phyloP scores from a whole-genome alignment of 2,113 vertebrate species.

The Lophura nycthemera region DNA sequence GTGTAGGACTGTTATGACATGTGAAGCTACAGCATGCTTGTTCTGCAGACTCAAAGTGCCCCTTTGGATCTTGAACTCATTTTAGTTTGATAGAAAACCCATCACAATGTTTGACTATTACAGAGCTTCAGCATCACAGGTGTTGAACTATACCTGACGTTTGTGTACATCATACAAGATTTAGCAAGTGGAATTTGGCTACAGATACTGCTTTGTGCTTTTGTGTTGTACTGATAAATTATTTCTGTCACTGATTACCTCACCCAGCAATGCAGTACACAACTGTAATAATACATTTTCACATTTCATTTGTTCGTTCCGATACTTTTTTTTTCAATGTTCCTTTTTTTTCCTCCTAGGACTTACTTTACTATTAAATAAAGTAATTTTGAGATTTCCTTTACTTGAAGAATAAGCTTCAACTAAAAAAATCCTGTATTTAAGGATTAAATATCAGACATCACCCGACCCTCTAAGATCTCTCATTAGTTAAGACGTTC shows the following conservation, averaged over 20 bases:
- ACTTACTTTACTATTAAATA: neutral
- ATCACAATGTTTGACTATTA: slow-evolving; percentile 38
- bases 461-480: neutral
- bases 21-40: neutral
- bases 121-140: neutral
- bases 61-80: slow-evolving; percentile 18
- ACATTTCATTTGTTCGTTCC: neutral
- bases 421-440: neutral
- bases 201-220: neutral
- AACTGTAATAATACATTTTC: neutral
- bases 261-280: neutral
- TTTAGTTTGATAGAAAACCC: slow-evolving; percentile 21
- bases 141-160: neutral
- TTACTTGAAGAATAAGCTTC: neutral
- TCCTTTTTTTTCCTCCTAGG: neutral
- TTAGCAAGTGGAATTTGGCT: neutral
- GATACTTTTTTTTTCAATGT: neutral
- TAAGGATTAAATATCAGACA: neutral
- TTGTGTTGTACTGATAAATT: neutral
- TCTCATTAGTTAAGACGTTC: neutral
- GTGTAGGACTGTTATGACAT: neutral
- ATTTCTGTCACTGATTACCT: slow-evolving; percentile 8
- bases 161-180: neutral
- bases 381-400: neutral
- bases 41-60: neutral